Evolutionary conservation across 30 jellyfish, hydroid and myxozoan genomes (phyloP).

Genomic region (Cassiopea andromeda): DNA sequence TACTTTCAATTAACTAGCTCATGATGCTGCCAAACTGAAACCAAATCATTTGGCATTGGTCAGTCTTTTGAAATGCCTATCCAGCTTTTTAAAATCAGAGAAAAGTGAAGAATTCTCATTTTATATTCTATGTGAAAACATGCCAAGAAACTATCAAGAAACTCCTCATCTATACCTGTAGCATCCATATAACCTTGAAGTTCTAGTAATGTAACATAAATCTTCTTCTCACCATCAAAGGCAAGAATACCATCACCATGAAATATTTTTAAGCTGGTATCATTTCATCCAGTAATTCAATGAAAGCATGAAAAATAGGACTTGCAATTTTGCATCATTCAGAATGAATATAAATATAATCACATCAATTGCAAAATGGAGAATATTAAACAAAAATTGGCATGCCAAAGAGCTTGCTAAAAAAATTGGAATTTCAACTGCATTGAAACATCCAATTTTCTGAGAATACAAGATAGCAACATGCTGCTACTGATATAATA

Average conservation of each 20-base stretch:
- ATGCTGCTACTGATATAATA: background rate
- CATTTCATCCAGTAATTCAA: slow-evolving; percentile 17
- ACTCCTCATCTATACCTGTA: slow-evolving; percentile 25
- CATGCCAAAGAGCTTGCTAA: background rate
- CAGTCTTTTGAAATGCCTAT: slow-evolving; percentile 13
- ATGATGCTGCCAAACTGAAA: background rate
- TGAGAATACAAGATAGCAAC: background rate
- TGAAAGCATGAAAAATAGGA: background rate
- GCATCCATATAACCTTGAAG: slow-evolving; percentile 1
- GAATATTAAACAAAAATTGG: background rate
- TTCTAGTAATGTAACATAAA: slow-evolving; percentile 17
- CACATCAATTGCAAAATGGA: background rate
- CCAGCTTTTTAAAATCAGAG: slow-evolving; percentile 3
- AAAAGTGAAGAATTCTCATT: background rate
- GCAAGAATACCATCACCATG: slow-evolving; percentile 49
- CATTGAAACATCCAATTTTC: background rate
- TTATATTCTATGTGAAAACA: background rate
- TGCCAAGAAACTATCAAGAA: slow-evolving; percentile 22
- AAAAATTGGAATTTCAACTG: background rate
- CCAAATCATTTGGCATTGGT: background rate
- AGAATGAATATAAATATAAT: too few relatives aligned
- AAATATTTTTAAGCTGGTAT: slow-evolving; percentile 37
- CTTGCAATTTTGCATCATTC: too few relatives aligned
- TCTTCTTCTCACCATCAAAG: slow-evolving; percentile 1
- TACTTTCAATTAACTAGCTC: slow-evolving; percentile 1